A percentile compares a stretch with the other conserved stretches of the same genome.
Evolutionary conservation across 1,140 invertebrate species (phyloP).

Genomic region (Drosophila lacertosa): DNA sequence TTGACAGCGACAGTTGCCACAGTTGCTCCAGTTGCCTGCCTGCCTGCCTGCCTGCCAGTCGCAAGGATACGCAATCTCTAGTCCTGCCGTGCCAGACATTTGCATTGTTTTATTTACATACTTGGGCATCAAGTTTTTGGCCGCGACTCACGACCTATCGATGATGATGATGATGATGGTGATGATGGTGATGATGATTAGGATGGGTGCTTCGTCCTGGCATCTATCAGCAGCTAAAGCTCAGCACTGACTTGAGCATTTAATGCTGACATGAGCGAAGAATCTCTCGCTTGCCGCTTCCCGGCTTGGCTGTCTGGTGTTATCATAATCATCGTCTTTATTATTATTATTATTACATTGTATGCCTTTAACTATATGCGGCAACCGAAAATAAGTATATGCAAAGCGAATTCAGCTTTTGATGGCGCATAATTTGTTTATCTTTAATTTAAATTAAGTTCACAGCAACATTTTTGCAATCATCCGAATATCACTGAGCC

Average conservation of each 20-base stretch:
- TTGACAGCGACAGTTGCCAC: conserved; percentile 67
- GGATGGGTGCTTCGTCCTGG: neutral
- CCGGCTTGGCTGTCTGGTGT: conserved; percentile 25
- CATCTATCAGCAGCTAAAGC: conserved; percentile 47
- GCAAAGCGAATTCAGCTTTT: conserved; percentile 57
- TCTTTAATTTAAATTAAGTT: conserved; percentile 71
- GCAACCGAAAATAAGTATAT: conserved; percentile 70
- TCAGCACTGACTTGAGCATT: conserved; percentile 43
- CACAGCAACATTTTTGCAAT: conserved; percentile 27
- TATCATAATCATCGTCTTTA: conserved; percentile 38
- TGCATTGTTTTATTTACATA: conserved; percentile 79
- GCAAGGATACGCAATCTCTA: conserved; percentile 26
- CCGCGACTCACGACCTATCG: conserved; percentile 36
- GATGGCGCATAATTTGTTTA: conserved; percentile 67
- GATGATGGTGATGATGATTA: conserved; percentile 9
- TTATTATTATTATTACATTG: conserved; percentile 33
- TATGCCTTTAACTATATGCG: conserved; percentile 37
- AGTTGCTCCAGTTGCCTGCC: neutral
- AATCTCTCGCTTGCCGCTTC: neutral
- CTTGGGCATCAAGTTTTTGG: conserved; percentile 48
- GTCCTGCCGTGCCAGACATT: conserved; percentile 47
- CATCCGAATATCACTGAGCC: conserved; percentile 14
- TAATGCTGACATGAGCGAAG: conserved; percentile 31
- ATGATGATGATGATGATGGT: conserved; percentile 14
- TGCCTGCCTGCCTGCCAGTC: no score